Evolutionary conservation across 2,113 vertebrate species (phyloP), one percentile per base, ranked within the genome.

Genomic region (Phainopepla nitens): DNA sequence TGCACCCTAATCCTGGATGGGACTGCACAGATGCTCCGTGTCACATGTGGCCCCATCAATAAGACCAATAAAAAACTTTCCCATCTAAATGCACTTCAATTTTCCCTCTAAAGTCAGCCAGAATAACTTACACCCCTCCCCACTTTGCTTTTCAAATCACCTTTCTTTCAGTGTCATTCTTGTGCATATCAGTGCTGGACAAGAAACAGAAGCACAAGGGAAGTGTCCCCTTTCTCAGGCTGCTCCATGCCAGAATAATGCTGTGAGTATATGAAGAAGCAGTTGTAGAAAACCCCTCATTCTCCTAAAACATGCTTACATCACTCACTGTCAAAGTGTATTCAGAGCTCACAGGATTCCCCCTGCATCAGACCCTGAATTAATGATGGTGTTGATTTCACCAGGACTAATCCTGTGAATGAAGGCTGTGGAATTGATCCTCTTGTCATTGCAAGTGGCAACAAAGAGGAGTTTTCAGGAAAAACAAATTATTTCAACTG

Each of bases 361-460:
- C 53, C 28, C 53, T 47, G 33, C 77, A 41, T 57, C 78, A 79
- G 78, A 27, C 31, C 27, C 56, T 61, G 61, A 41, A 57, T 79
- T 96, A 84, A 89, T 58, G 85, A 84, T 4, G 28, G 76, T 65
- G 64, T 94, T 60, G 90, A 64, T 95, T 95, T 94, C 92, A 92
- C 31, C 75, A 75, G 89, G 60, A 24, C 71, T 86, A 86, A 90
- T 76, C 72, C 61, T 57, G 76, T 90, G 51, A 95, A 82, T 61
- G 53, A 69, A 75, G 56, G 47, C 72, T 56, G 64, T 36, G 69
- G 53, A 82, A 96, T 27, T 31, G 76, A 92, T 86, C 79, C 53
- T 44, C 56, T 57, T 83, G 31, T 78, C 85, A 50, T 8, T 24
- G 21, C 56, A 61, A 64, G 76, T 53, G 76, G 14, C 44, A 75